phyloP scores from a whole-genome alignment of 2,113 vertebrate species.

The Chelonoidis abingdonii region DNA sequence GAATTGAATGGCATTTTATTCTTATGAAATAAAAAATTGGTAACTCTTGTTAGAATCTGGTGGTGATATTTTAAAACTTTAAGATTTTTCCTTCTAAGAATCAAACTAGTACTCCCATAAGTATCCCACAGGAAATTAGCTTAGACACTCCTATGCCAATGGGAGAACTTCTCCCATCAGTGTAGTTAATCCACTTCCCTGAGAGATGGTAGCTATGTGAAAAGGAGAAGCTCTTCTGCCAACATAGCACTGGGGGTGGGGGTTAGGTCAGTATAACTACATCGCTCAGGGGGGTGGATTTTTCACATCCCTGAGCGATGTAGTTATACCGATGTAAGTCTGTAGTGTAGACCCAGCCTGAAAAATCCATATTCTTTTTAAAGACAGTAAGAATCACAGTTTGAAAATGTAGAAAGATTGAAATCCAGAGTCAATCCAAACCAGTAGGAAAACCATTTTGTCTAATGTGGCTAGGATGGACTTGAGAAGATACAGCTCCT shows the following conservation, averaged over 20 bases:
- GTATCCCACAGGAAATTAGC: constrained; percentile 27
- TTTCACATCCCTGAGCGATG: neutral
- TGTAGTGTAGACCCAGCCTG: neutral
- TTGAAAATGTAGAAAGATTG: neutral
- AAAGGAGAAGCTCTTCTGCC: neutral
- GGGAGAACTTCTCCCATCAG: neutral
- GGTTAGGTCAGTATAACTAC: too few relatives aligned
- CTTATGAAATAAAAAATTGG: neutral
- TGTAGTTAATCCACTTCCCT: neutral
- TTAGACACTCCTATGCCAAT: neutral
- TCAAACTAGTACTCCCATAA: neutral
- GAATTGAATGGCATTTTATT: neutral
- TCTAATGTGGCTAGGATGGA: neutral
- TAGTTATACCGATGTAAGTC: neutral
- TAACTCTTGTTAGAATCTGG: neutral
- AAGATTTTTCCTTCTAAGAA: neutral
- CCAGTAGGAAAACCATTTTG: neutral
- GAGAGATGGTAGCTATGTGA: neutral
- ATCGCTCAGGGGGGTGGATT: too few relatives aligned
- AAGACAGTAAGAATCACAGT: neutral
- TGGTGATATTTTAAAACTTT: neutral
- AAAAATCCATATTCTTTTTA: constrained; percentile 8
- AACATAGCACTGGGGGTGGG: too few relatives aligned
- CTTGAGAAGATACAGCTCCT: neutral
- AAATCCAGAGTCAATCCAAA: constrained; percentile 25